phyloP scores from a whole-genome alignment of 2,888 invertebrate species.

The Lepidocyrtoides sp. region DNA sequence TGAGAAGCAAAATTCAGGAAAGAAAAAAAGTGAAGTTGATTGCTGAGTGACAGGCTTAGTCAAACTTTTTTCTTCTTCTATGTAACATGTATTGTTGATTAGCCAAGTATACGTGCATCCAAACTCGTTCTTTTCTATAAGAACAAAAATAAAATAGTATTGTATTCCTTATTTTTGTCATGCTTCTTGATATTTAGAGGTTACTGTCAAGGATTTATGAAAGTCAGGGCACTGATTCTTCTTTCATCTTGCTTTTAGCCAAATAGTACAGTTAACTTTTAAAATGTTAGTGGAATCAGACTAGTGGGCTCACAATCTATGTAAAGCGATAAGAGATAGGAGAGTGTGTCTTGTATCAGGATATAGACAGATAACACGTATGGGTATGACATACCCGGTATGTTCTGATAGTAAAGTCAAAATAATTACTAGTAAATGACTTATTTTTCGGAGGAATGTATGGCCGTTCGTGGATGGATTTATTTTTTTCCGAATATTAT shows the following conservation, averaged over 20 bases:
- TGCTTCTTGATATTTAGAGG: slow-evolving; percentile 64
- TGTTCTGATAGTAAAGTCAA: background rate
- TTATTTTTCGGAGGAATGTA: background rate
- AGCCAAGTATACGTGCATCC: too few species aligned
- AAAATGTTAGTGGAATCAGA: too few species aligned
- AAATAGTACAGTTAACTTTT: slow-evolving; percentile 23
- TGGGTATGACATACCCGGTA: too few species aligned
- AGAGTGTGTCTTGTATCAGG: background rate
- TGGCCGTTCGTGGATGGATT: background rate
- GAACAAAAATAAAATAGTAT: slow-evolving; percentile 7
- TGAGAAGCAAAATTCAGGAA: background rate
- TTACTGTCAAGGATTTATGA: slow-evolving; percentile 74
- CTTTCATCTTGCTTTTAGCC: slow-evolving; percentile 32
- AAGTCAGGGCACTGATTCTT: slow-evolving; percentile 63
- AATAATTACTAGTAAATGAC: slow-evolving; percentile 17
- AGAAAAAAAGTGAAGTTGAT: background rate
- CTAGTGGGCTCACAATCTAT: too few species aligned
- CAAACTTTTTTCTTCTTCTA: background rate
- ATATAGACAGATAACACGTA: background rate
- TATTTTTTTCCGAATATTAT: background rate
- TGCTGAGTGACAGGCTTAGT: background rate
- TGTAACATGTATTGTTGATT: background rate
- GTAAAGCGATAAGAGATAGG: background rate
- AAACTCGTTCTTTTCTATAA: background rate
- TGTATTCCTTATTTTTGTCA: slow-evolving; percentile 42